Base-by-base conservation (phyloP, 2,113 vertebrate species). In the Etia nguti region DNA sequence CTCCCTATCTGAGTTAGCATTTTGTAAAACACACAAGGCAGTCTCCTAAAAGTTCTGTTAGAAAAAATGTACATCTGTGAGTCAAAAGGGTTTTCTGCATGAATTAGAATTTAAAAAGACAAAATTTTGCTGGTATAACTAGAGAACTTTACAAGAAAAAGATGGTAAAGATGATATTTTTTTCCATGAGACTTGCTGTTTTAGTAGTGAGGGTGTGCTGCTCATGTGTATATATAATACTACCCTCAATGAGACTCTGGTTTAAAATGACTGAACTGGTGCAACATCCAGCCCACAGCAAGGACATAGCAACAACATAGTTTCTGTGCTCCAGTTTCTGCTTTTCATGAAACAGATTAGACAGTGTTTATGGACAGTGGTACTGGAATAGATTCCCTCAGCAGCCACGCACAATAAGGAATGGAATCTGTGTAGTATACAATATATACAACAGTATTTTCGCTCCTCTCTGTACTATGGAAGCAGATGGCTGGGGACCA, bases 401-500 rank as follows among this genome's bases (percentile, higher is more conserved):
- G 70, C 79, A 88, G 57, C 60, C 57, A n/a, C 12, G n/a, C 22
- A 59, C 56, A 84, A 56, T 89, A 56, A 82, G 79, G 5, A 77
- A 84, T 56, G 75, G 68, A 57, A 85, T 86, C 24, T 73, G 54
- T 34, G n/a, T 77, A 46, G 83, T 59, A 48, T 81, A 84, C 52
- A 86, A 73, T 88, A 79, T 81, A 82, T 82, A 80, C 56, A 90
- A 52, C 88, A 57, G 46, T 70, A 81, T 89, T 86, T 86, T 85
- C 52, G 77, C 85, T 83, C 82, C 79, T 90, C 85, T 88, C 85
- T 83, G 81, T 84, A 65, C 92, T 85, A 86, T 84, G 89, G 87
- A 90, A 93, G 92, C 95, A 96, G 95, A 95, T 95, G 95, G 93
- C 91, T 89, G 90, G 93, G 95, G 94, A 95, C 90, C 89, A 90